Conservation (phyloP, 2,797 vertebrate species). For the Sebastes taczanowskii region DNA sequence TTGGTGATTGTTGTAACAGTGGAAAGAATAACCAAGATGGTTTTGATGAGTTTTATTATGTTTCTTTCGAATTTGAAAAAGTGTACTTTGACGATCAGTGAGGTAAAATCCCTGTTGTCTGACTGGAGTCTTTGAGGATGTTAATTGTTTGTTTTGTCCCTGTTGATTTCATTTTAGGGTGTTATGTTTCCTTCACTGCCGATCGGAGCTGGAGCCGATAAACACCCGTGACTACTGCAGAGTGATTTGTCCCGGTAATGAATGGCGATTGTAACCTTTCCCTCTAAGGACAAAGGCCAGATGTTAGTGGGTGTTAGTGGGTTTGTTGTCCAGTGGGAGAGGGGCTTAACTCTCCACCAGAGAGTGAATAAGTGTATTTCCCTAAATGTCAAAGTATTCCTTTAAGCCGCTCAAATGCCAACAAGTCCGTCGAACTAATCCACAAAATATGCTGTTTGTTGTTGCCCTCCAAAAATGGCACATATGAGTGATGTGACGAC, state of each 20-base stretch:
- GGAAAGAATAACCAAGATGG: too few relatives aligned
- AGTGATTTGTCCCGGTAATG: too few relatives aligned
- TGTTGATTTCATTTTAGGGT: too few relatives aligned
- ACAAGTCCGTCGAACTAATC: not conserved
- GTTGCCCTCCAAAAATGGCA: not conserved
- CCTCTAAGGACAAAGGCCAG: not conserved
- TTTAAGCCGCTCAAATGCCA: not conserved
- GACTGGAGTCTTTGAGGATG: not conserved
- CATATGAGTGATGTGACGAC: not conserved
- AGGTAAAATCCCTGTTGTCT: not conserved
- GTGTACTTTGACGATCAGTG: too few relatives aligned
- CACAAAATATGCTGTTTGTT: not conserved
- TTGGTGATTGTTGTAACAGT: too few relatives aligned
- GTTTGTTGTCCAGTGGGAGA: not conserved
- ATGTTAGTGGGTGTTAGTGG: not conserved
- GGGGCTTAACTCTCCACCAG: not conserved
- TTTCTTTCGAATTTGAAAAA: too few relatives aligned
- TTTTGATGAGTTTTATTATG: too few relatives aligned
- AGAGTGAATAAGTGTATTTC: not conserved
- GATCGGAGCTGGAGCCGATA: too few relatives aligned
- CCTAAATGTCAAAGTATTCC: not conserved
- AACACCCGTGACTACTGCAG: too few relatives aligned
- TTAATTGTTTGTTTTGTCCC: too few relatives aligned
- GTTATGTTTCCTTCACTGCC: accelerated
- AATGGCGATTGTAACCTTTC: too few relatives aligned